Base-by-base conservation (phyloP, 2,113 vertebrate species). In the Herpailurus yagouaroundi region DNA sequence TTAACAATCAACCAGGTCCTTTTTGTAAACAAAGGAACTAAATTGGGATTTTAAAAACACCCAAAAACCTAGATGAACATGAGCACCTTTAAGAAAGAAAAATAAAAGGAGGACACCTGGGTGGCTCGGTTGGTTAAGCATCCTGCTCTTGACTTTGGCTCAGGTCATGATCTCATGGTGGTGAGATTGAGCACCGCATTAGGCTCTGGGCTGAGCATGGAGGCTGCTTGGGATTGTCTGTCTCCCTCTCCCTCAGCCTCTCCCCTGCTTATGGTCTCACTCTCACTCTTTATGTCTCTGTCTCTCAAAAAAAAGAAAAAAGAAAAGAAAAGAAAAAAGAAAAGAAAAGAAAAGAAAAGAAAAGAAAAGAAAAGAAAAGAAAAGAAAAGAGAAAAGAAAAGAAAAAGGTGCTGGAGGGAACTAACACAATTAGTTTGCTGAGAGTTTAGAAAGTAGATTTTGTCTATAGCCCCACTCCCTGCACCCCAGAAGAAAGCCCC, bases 381-480 rank as follows among this genome's bases (percentile, higher is more conserved):
- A 52, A 16, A 55, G 16, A 7, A 23, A 60, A 60, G 3, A 60
- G 19, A 57, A 18, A 55, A 52, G 5, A 55, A 1, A 60, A 60
- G 3, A 66, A 77, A 29, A 16, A 52, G n/a, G 0, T 41, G 12
- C 3, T 50, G 8, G 48, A 76, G 27, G 13, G 41, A 94, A 52
- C 38, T 36, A 7, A 36, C 7, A 14, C 0, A 64, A 36, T 68
- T 27, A 84, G 10, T 12, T 64, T 81, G 9, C 13, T 48, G 27
- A 95, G 27, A 80, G 16, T 38, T 76, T 73, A 82, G 21, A 63
- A 19, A 36, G 16, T 60, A 13, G 41, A 23, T 5, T 5, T 55
- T 8, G 23, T 57, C 79, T 45, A 10, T 31, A 86, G 2, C 2
- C 23, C 4, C 7, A 2, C 4, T 0, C 0, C 1, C 5, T 2